Conservation (phyloP, 2,113 vertebrate genomes). For the Oxygymnocypris stewartii region DNA sequence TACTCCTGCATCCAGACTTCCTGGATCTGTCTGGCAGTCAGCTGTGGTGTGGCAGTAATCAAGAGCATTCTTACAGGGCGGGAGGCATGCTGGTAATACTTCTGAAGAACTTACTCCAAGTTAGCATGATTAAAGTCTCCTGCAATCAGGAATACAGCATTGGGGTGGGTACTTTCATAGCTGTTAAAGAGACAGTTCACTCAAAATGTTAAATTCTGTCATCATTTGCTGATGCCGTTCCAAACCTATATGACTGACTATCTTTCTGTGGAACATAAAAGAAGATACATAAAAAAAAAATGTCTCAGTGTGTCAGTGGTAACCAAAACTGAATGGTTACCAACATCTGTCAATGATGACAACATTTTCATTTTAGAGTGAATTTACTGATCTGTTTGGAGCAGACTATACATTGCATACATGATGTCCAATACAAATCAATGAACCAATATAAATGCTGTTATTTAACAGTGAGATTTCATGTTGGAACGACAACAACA, state of each 20-base stretch:
- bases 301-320: not conserved
- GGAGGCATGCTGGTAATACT: constrained; percentile 19
- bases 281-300: not conserved
- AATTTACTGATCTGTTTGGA: not conserved
- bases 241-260: not conserved
- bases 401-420: not conserved
- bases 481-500: not conserved
- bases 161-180: not conserved
- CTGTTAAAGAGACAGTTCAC: constrained; percentile 1
- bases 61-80: constrained; percentile 9
- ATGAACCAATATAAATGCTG: not conserved
- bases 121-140: constrained; percentile 24
- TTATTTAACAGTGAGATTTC: not conserved
- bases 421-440: not conserved
- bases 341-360: not conserved
- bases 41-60: constrained; percentile 21
- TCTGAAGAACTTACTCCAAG: not conserved
- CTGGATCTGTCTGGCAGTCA: constrained; percentile 18
- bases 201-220: not conserved
- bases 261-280: not conserved
- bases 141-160: constrained; percentile 17
- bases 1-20: not conserved
- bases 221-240: not conserved
- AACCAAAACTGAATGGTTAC: not conserved
- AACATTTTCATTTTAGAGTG: not conserved